These are phyloP conservation scores for Orchestia grillus DNA, from an alignment of 1,140 invertebrate species.

Conservation along the genomic window DNA sequence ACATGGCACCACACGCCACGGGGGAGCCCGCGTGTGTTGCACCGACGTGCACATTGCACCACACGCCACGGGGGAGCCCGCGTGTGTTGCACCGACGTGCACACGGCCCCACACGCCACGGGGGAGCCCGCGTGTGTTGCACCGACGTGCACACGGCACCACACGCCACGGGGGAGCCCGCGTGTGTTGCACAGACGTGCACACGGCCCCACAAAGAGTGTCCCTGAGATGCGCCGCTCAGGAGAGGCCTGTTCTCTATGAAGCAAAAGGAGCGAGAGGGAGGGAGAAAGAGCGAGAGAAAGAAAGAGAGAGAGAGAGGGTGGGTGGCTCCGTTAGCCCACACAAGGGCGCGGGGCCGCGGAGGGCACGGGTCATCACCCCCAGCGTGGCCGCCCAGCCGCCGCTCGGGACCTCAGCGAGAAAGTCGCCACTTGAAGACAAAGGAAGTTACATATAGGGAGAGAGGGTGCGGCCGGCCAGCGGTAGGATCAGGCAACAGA, in stretches of 20 bases:
- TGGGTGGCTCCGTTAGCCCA: slow-evolving; percentile 47
- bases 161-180: background rate
- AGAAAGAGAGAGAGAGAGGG: slow-evolving; percentile 48
- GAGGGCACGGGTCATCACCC: slow-evolving; percentile 56
- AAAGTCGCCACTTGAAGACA: slow-evolving; percentile 56
- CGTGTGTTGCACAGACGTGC: background rate
- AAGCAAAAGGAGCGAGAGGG: slow-evolving; percentile 29
- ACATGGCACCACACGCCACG: background rate
- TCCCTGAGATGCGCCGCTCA: background rate
- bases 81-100: background rate
- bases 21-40: background rate
- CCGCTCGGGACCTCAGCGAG: slow-evolving; percentile 42
- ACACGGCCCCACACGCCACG: background rate
- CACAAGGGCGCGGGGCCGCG: slow-evolving; percentile 52
- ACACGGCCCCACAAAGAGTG: background rate
- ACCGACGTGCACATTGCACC: background rate
- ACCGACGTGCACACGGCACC: background rate
- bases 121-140: background rate
- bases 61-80: background rate
- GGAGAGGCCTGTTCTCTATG: slow-evolving; percentile 1
- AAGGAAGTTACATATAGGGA: slow-evolving; percentile 54
- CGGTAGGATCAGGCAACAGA: slow-evolving; percentile 14
- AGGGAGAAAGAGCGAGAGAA: background rate
- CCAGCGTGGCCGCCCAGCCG: slow-evolving; percentile 54
- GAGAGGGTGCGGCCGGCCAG: slow-evolving; percentile 32